A percentile compares a stretch with the other conserved stretches of the same genome.
These are phyloP conservation scores for Marmota flaviventris DNA, from an alignment of 2,113 vertebrate species.

Conservation along the genomic window DNA sequence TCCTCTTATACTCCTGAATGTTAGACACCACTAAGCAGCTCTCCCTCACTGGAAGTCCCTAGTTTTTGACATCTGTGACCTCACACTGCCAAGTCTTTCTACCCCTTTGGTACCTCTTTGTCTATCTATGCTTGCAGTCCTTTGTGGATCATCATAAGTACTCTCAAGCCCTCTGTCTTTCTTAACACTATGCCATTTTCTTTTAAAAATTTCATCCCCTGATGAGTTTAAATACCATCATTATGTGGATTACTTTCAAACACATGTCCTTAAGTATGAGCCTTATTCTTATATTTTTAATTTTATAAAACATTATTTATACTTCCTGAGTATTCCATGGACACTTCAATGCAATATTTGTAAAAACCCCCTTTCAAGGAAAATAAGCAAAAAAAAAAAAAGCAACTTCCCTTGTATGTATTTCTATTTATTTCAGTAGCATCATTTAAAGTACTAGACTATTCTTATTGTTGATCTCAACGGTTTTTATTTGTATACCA, in stretches of 20 bases:
- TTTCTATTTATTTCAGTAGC: background rate
- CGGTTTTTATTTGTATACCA: background rate
- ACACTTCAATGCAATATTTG: background rate
- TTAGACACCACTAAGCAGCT: background rate
- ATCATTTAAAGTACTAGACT: background rate
- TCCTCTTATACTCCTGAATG: accelerated
- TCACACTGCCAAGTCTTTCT: accelerated
- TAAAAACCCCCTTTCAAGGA: background rate
- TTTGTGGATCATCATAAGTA: background rate
- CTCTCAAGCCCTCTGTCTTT: background rate
- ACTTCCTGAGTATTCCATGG: background rate
- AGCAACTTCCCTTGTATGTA: background rate
- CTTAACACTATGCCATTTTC: background rate
- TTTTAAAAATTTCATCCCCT: background rate
- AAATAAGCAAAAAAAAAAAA: background rate
- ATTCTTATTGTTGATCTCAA: background rate
- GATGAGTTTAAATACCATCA: background rate
- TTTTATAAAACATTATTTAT: background rate
- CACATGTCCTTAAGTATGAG: background rate
- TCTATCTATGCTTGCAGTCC: background rate
- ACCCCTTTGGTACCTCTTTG: background rate
- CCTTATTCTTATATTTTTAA: background rate
- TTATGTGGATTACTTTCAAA: background rate
- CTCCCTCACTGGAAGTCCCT: background rate
- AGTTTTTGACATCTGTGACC: background rate